Conservation (phyloP, 2,888 invertebrate genomes). For the Napeogenes inachia region DNA sequence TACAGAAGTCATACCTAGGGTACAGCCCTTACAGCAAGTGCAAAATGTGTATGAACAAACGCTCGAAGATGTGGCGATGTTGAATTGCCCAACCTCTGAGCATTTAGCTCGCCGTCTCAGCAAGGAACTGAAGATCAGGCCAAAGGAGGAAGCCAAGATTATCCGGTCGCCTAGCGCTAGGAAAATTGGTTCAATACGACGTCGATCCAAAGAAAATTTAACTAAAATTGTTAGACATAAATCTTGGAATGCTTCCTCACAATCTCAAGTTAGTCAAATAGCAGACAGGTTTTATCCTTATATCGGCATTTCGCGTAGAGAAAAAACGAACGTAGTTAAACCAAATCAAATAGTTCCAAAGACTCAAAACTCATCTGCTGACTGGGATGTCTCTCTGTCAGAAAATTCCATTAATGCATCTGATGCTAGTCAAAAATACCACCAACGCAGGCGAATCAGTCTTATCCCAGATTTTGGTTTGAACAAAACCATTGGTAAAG, state of each 20-base stretch:
- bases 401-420: constrained; percentile 50
- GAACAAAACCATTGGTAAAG: constrained; percentile 55
- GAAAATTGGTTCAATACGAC: constrained; percentile 85
- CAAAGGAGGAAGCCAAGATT: constrained; percentile 82
- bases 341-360: constrained; percentile 46
- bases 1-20: constrained; percentile 65
- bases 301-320: constrained; percentile 67
- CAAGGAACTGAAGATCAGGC: constrained; percentile 84
- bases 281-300: constrained; percentile 74
- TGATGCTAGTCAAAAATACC: constrained; percentile 54
- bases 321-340: constrained; percentile 58
- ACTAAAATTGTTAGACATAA: constrained; percentile 78
- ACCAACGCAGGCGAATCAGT: constrained; percentile 56
- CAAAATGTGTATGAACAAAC: constrained; percentile 86
- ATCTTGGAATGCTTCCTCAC: constrained; percentile 80
- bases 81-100: constrained; percentile 81
- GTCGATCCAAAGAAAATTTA: constrained; percentile 82
- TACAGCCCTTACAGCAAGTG: constrained; percentile 79
- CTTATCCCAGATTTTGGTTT: constrained; percentile 53
- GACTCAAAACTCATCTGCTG: constrained; percentile 37
- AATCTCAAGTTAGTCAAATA: constrained; percentile 60
- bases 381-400: constrained; percentile 54
- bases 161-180: constrained; percentile 88
- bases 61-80: constrained; percentile 81
- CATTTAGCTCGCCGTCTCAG: constrained; percentile 83